Evolutionary conservation across 2,113 vertebrate species (phyloP), one percentile per base, ranked within the genome.

Genomic region (Tinamus guttatus): DNA sequence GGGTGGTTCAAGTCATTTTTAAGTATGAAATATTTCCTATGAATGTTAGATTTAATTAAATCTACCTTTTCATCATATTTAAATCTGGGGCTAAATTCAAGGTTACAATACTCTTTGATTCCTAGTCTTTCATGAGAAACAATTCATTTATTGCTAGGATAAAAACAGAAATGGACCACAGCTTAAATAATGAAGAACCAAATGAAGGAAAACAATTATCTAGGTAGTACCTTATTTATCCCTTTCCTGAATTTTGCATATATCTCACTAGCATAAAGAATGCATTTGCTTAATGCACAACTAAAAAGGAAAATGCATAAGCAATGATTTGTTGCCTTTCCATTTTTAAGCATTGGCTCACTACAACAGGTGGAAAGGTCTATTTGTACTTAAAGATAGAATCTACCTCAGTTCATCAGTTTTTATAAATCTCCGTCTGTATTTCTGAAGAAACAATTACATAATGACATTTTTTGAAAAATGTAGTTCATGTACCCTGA

Each of bases 361-460:
- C 8, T 41, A 47, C 41, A 68, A 70, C 16, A 78, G 81, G 18
- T 94, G 54, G 28, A 75, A 70, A 90, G 68, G 16, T 92, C 60
- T 73, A 15, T 47, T 34, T 92, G 34, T 56, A 13, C 27, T 90
- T 67, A 45, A 90, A 85, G 73, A 71, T 59, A 76, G 13, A 94
- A 89, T 83, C 82, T 91, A 76, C 52, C 95, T 78, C 40, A 93
- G 19, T 24, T 85, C 15, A 94, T 81, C 60, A 27, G 5, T 38
- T 81, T 92, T 91, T 91, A 19, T 83, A 87, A 95, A 94, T 93
- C 21, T 1, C 7, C n/a, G 27, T 52, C 30, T 45, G 5, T 52
- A 49, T 91, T 95, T 40, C 82, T 79, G 34, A 85, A 89, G n/a
- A 96, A 94, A 93, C 25, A 90, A 82, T 81, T 93, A 83, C 28